phyloP scores from a whole-genome alignment of 2,797 vertebrate genomes.

The Peromyscus nudipes region DNA sequence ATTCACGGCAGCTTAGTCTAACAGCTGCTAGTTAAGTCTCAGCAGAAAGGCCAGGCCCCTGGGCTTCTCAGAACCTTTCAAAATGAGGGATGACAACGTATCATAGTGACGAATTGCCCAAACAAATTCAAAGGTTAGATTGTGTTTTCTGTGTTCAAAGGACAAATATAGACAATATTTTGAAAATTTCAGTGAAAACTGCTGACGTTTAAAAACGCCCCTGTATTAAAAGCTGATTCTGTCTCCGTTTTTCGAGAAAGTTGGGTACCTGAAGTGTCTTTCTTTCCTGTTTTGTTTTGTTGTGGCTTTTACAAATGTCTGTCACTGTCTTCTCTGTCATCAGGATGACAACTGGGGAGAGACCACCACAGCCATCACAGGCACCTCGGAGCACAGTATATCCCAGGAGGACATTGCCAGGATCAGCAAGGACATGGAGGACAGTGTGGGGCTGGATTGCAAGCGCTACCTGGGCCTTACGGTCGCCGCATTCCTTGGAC shows the following conservation, averaged over 20 bases:
- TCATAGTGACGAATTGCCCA: background rate
- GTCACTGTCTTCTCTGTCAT: slow-evolving; percentile 51
- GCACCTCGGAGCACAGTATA: slow-evolving; percentile 97
- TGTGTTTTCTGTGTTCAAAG: slow-evolving; percentile 28
- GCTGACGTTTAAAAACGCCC: background rate
- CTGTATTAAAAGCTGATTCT: background rate
- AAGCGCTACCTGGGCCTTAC: slow-evolving; percentile 93
- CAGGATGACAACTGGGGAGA: slow-evolving; percentile 99
- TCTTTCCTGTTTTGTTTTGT: background rate
- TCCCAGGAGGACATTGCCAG: slow-evolving; percentile 97
- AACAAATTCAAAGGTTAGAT: background rate
- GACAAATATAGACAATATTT: background rate
- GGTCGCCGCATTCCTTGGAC: slow-evolving; percentile 90
- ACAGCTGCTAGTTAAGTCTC: no score
- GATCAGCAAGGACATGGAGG: slow-evolving; percentile 94
- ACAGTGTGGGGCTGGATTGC: slow-evolving; percentile 91
- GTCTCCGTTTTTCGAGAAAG: background rate
- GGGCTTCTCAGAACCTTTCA: background rate
- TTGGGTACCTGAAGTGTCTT: fast-evolving
- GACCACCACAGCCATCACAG: slow-evolving; percentile 97
- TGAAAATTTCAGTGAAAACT: background rate
- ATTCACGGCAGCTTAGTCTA: background rate
- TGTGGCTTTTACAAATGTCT: background rate
- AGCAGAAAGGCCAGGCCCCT: background rate
- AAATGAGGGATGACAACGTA: fast-evolving